Base-by-base conservation (phyloP, 2,888 invertebrate species). In the Eupithecia inturbata region DNA sequence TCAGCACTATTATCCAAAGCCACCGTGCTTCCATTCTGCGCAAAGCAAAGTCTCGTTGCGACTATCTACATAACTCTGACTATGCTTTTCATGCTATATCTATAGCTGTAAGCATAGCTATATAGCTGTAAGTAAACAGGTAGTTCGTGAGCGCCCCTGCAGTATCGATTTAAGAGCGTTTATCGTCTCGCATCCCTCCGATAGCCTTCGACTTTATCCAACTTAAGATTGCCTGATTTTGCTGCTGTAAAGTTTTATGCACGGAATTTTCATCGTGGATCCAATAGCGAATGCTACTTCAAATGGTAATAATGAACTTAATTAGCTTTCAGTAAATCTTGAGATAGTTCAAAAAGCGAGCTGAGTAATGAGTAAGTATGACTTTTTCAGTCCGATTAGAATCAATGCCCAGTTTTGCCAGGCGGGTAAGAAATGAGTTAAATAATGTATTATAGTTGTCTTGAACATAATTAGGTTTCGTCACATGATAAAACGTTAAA, bases 141-240 rank as follows among this genome's bases (percentile, higher is more conserved):
- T 75, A 74, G 70, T 71, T 70, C 53, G 71, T 67, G 78, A 83
- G 81, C 78, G 76, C 80, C 82, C 82, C 83, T 87, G 85, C 84
- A 85, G 80, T 87, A 87, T 87, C 87, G 87, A 87, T 87, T 86
- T 81, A 84, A 79, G 81, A 79, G 81, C 83, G 82, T 83, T 86
- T 83, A 85, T 84, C 77, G 82, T 80, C 79, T 74, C 78, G 83
- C 83, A 83, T 84, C 83, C 81, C 84, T 85, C 78, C 79, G 69
- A 71, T 70, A 73, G 76, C 78, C 74, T 79, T 80, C 76, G 70
- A 75, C 67, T 73, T 53, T 75, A 67, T 71, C 74, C 76, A 79
- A 78, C 76, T 79, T 70, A 64, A 68, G 71, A 68, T 75, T 63
- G 70, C 63, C 53, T 70, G 69, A 72, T 70, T 69, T 72, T 63